Conservation (phyloP, 2,888 invertebrate genomes). For the Limnephilus marmoratus region DNA sequence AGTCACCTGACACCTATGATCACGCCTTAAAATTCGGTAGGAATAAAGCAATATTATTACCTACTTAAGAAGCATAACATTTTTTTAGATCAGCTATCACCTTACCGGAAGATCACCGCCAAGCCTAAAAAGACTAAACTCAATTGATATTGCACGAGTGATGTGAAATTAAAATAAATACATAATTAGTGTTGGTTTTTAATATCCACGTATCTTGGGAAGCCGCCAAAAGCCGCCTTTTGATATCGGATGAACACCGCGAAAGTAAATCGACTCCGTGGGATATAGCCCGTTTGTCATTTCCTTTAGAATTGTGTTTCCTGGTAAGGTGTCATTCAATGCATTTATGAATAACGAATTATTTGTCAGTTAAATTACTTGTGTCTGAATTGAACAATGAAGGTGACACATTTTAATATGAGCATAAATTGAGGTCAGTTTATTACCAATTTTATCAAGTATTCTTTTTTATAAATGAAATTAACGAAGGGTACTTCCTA, state of each 20-base stretch:
- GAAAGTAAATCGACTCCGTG: slow-evolving; percentile 15
- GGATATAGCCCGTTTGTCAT: background rate
- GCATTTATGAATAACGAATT: background rate
- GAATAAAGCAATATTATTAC: background rate
- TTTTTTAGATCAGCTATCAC: background rate
- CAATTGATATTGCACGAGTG: background rate
- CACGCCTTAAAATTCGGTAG: background rate
- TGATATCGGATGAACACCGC: background rate
- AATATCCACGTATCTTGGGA: background rate
- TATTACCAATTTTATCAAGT: background rate
- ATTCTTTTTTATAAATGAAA: background rate
- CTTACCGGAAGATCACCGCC: background rate
- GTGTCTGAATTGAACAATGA: background rate
- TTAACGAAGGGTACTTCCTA: background rate
- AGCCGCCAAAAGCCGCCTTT: background rate
- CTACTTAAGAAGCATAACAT: background rate
- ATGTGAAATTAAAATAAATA: background rate
- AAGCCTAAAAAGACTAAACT: background rate
- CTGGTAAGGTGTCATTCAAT: background rate
- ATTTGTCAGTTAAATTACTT: background rate
- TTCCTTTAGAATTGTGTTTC: background rate
- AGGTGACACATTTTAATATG: background rate
- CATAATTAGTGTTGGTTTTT: background rate
- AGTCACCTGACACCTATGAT: background rate
- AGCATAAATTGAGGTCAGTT: background rate